These are phyloP conservation scores for Corythaeola cristata DNA, from an alignment of 2,113 vertebrate genomes.

Conservation along the genomic window DNA sequence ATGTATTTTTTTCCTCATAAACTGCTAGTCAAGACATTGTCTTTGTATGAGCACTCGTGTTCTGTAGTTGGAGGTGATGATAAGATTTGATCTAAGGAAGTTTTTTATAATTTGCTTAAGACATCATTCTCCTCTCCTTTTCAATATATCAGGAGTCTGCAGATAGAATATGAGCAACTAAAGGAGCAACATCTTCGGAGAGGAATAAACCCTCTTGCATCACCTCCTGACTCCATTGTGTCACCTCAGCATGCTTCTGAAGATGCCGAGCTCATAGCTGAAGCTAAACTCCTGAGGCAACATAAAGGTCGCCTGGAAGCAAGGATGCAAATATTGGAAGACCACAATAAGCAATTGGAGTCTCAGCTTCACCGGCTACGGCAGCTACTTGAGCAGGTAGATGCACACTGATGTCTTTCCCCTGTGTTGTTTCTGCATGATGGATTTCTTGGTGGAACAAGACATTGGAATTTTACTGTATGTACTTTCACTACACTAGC, in stretches of 20 bases:
- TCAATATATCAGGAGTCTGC: conserved; percentile 78
- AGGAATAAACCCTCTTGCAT: conserved; percentile 73
- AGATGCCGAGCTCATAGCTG: conserved; percentile 87
- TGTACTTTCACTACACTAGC: background rate
- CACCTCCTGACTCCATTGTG: conserved; percentile 75
- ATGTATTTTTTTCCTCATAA: background rate
- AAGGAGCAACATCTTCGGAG: conserved; percentile 87
- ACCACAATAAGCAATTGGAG: conserved; percentile 97
- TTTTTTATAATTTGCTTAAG: background rate
- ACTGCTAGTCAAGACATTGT: background rate
- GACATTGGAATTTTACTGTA: background rate
- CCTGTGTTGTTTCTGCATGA: rapidly evolving
- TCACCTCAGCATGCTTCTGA: conserved; percentile 78
- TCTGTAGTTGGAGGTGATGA: background rate
- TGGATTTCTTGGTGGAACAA: background rate
- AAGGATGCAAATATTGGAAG: conserved; percentile 96
- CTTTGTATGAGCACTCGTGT: background rate
- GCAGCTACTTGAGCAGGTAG: conserved; percentile 94
- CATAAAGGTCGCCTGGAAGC: conserved; percentile 96
- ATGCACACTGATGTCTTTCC: background rate
- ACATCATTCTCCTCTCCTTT: background rate
- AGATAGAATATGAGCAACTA: conserved; percentile 91
- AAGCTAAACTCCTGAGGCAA: conserved; percentile 90
- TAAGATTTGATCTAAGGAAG: background rate
- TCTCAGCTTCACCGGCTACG: conserved; percentile 94